Percentiles rank a stretch among this genome's conserved stretches.
Conservation (phyloP, 1,140 invertebrate species). For the Procambarus clarkii region DNA sequence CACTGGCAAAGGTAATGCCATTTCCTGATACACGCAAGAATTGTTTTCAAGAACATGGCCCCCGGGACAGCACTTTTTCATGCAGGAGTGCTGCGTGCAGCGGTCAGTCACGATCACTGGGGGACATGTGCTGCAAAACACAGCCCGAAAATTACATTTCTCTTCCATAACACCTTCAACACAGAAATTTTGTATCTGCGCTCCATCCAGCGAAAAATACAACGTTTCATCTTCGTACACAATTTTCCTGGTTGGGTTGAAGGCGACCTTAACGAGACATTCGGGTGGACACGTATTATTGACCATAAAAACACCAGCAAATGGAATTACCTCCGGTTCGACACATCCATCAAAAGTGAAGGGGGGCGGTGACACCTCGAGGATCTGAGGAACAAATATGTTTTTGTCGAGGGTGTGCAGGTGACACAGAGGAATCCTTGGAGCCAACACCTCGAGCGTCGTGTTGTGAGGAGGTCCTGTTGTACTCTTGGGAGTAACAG, state of each 20-base stretch:
- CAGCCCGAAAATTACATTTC: background rate
- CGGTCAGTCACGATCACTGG: background rate
- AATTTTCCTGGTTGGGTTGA: conserved; percentile 7
- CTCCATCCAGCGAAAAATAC: conserved; percentile 8
- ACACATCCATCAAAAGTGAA: background rate
- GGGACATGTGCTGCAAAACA: background rate
- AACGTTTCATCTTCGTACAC: conserved; percentile 1
- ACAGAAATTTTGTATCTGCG: conserved; percentile 19
- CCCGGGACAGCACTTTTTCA: conserved; percentile 34
- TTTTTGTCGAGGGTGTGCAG: background rate
- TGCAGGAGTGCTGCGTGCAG: background rate
- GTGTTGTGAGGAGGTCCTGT: background rate
- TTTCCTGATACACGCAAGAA: conserved; percentile 22
- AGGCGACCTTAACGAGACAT: background rate
- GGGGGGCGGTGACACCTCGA: background rate
- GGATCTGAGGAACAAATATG: background rate
- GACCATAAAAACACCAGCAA: background rate
- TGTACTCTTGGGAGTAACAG: background rate
- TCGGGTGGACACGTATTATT: background rate
- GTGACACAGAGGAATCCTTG: background rate
- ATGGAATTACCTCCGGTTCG: background rate
- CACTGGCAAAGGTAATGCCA: background rate
- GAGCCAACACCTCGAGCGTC: background rate
- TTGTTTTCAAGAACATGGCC: conserved; percentile 1
- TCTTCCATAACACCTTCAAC: background rate